Evolutionary conservation across 2,888 invertebrate genomes (phyloP).

Genomic region (Dynastes grantii): DNA sequence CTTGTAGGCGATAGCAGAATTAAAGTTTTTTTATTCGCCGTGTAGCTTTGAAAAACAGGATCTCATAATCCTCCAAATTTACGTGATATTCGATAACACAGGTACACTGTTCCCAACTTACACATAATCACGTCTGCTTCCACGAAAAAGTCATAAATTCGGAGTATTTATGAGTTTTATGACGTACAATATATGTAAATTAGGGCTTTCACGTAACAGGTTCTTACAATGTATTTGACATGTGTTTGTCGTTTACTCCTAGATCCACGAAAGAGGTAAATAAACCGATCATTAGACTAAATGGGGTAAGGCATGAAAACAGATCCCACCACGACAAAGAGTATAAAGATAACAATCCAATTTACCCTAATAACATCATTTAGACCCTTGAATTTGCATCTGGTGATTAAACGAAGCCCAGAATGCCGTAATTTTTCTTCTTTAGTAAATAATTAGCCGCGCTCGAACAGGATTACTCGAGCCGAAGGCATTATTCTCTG

Average conservation of each 20-base stretch:
- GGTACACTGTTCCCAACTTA: neutral
- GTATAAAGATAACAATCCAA: slow-evolving; percentile 50
- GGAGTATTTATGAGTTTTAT: neutral
- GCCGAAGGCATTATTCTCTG: slow-evolving; percentile 15
- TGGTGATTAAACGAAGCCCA: slow-evolving; percentile 42
- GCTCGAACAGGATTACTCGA: neutral
- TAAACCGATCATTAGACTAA: slow-evolving; percentile 39
- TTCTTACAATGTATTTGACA: neutral
- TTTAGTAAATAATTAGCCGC: slow-evolving; percentile 34
- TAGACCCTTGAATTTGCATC: slow-evolving; percentile 49
- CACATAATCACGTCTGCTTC: neutral
- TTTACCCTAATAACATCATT: slow-evolving; percentile 52
- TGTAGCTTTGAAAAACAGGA: neutral
- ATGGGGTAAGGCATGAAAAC: slow-evolving; percentile 38
- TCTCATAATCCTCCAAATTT: neutral
- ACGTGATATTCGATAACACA: slow-evolving; percentile 8
- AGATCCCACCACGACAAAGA: slow-evolving; percentile 41
- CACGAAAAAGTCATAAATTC: slow-evolving; percentile 27
- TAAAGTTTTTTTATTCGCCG: slow-evolving; percentile 13
- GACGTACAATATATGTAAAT: slow-evolving; percentile 32
- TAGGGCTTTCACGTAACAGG: slow-evolving; percentile 21
- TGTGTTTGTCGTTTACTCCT: slow-evolving; percentile 16
- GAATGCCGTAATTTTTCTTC: slow-evolving; percentile 33
- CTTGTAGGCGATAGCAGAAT: neutral
- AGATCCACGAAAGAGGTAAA: slow-evolving; percentile 35